Evolutionary conservation across 1,140 invertebrate species (phyloP).

Genomic region (Calliphora vicina): DNA sequence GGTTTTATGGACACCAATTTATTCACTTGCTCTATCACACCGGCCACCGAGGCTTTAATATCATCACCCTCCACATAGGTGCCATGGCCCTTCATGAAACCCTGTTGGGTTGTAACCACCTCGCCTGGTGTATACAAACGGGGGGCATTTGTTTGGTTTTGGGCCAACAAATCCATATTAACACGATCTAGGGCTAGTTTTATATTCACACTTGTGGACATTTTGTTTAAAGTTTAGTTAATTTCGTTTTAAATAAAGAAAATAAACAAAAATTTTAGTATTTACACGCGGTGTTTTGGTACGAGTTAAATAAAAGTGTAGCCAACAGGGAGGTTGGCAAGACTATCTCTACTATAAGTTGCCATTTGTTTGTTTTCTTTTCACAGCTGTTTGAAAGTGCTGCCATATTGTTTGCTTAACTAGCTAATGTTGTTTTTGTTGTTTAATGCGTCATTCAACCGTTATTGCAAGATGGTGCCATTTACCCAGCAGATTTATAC

Average conservation of each 20-base stretch:
- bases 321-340: not conserved
- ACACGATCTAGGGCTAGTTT: slow-evolving; percentile 68
- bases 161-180: slow-evolving; percentile 66
- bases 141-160: slow-evolving; percentile 68
- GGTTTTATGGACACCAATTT: slow-evolving; percentile 92
- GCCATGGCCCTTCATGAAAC: slow-evolving; percentile 96
- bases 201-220: slow-evolving; percentile 57
- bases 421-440: not conserved
- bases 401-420: not conserved
- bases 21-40: slow-evolving; percentile 92
- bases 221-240: slow-evolving; percentile 4
- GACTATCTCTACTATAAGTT: not conserved
- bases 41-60: slow-evolving; percentile 91
- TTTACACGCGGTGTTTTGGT: not conserved
- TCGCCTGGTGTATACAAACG: slow-evolving; percentile 87
- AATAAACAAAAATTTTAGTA: not conserved
- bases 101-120: slow-evolving; percentile 80
- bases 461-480: too few relatives aligned
- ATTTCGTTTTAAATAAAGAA: not conserved
- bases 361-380: not conserved
- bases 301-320: not conserved
- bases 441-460: too few relatives aligned
- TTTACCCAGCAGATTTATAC: too few relatives aligned
- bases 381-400: not conserved
- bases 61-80: slow-evolving; percentile 86